A percentile compares a stretch with the other conserved stretches of the same genome.
phyloP scores from a whole-genome alignment of 2,113 vertebrate species.

The Dasypus novemcinctus region DNA sequence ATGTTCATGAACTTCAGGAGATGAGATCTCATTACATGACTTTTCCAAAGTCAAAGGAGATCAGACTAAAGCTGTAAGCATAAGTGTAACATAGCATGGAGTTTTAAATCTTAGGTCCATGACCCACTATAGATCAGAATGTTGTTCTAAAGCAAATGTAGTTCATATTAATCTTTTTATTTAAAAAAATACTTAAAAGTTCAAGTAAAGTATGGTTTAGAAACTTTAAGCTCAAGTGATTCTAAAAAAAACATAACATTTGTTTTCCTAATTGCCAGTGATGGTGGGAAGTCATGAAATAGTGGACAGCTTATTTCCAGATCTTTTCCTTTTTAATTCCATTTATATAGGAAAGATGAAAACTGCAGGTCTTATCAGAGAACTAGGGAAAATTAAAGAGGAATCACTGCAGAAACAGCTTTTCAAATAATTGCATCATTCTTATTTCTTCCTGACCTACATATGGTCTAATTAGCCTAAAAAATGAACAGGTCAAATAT shows the following conservation, averaged over 20 bases:
- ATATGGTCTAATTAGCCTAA: neutral
- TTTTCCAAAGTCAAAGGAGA: neutral
- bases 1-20: neutral
- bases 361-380: neutral
- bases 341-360: neutral
- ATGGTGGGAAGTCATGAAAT: neutral
- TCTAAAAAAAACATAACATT: neutral
- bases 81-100: neutral
- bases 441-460: neutral
- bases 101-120: neutral
- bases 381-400: neutral
- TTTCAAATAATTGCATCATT: neutral
- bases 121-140: neutral
- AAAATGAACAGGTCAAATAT: slow-evolving; percentile 9
- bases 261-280: neutral
- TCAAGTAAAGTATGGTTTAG: neutral
- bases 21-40: neutral
- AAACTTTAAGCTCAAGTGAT: neutral
- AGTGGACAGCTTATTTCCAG: neutral
- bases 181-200: neutral
- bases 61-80: neutral
- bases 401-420: neutral
- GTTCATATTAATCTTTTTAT: neutral
- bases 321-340: neutral
- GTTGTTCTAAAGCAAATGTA: neutral